Evolutionary conservation across 2,888 invertebrate species (phyloP).

Genomic region (Pollenia amentaria): DNA sequence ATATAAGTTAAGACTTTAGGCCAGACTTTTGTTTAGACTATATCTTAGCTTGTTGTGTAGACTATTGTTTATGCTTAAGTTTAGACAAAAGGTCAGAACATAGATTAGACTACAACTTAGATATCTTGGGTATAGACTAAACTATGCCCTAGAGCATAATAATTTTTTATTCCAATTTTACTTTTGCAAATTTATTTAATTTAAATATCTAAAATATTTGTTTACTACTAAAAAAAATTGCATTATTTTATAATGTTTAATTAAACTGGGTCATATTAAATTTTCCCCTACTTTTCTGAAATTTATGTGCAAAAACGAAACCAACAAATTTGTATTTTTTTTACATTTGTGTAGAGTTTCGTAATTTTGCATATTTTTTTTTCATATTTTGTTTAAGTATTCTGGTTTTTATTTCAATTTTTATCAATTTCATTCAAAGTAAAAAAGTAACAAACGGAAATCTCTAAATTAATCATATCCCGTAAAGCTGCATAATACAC

Average conservation of each 20-base stretch:
- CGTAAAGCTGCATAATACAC: conserved; percentile 66
- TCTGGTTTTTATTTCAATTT: conserved; percentile 29
- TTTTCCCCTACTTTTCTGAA: background rate
- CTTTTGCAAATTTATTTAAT: no score
- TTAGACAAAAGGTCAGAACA: no score
- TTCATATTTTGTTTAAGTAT: conserved; percentile 28
- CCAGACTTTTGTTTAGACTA: no score
- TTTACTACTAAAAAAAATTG: background rate
- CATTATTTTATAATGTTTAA: background rate
- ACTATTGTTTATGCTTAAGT: no score
- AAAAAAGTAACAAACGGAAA: conserved; percentile 64
- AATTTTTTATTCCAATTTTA: no score
- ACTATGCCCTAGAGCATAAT: no score
- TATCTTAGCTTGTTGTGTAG: no score
- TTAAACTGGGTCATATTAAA: conserved; percentile 4
- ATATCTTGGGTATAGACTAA: no score
- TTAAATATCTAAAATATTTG: no score
- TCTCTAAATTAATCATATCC: conserved; percentile 71
- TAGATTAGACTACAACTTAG: no score
- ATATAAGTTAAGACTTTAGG: no score
- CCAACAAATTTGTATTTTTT: background rate
- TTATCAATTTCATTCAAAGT: conserved; percentile 23
- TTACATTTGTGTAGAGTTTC: conserved; percentile 14
- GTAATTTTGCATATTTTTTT: conserved; percentile 16
- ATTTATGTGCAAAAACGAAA: background rate